Evolutionary conservation across 2,888 invertebrate genomes (phyloP).

Genomic region (Tenthredo notha): DNA sequence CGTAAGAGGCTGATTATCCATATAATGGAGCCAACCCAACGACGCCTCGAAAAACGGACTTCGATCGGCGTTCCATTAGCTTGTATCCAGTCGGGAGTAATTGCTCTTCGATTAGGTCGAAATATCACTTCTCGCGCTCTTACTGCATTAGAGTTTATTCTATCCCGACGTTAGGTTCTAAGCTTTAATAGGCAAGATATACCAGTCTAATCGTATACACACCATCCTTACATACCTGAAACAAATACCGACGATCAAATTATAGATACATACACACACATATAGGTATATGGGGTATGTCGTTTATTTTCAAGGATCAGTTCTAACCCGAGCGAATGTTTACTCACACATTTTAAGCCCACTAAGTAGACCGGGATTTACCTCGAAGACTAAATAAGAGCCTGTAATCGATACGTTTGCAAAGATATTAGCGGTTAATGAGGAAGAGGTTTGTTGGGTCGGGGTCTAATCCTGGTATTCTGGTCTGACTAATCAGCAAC

Average conservation of each 20-base stretch:
- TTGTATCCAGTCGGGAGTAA: conserved; percentile 37
- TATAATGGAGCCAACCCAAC: conserved; percentile 16
- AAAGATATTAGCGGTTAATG: conserved; percentile 48
- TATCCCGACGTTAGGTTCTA: neutral
- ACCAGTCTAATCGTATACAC: neutral
- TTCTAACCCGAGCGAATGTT: neutral
- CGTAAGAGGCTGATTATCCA: conserved; percentile 2
- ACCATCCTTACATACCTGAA: neutral
- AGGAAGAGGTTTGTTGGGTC: conserved; percentile 17
- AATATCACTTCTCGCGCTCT: conserved; percentile 31
- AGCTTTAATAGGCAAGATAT: conserved; percentile 42
- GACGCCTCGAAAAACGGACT: conserved; percentile 23
- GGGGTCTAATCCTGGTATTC: conserved; percentile 34
- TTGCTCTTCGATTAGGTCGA: conserved; percentile 41
- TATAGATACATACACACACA: neutral
- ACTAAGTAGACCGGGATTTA: neutral
- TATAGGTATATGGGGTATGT: neutral
- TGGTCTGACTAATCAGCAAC: conserved; percentile 51
- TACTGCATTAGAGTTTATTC: conserved; percentile 10
- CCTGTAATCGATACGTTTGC: conserved; percentile 49
- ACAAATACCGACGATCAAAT: conserved; percentile 16
- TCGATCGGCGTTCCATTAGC: conserved; percentile 44
- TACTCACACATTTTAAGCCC: neutral
- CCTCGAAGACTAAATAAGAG: neutral
- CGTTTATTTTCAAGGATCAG: neutral